Conservation (phyloP, 2,888 invertebrate species). For the Liopterus haemorrhoidalis region DNA sequence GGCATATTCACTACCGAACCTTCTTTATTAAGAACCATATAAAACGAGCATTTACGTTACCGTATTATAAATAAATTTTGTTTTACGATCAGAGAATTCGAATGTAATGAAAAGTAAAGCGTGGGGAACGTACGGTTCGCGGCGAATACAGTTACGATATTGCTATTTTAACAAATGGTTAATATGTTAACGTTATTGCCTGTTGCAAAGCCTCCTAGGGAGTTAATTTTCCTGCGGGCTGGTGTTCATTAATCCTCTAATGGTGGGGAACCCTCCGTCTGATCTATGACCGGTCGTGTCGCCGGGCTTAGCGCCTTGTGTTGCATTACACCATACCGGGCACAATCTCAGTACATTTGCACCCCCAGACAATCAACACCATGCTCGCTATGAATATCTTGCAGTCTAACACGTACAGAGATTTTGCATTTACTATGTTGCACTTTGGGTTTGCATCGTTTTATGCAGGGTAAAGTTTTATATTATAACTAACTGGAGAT, state of each 20-base stretch:
- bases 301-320: slow-evolving; percentile 16
- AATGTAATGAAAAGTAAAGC: slow-evolving; percentile 38
- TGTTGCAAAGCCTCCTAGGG: slow-evolving; percentile 47
- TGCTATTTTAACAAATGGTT: slow-evolving; percentile 45
- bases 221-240: slow-evolving; percentile 48
- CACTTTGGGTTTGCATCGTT: too few species aligned
- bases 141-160: slow-evolving; percentile 12
- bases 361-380: too few species aligned
- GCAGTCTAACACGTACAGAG: too few species aligned
- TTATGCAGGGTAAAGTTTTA: too few species aligned
- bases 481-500: too few species aligned
- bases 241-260: slow-evolving; percentile 49
- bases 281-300: slow-evolving; percentile 45
- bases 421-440: slow-evolving; percentile 2
- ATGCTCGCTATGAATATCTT: too few species aligned
- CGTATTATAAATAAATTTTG: slow-evolving; percentile 35
- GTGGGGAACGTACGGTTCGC: slow-evolving; percentile 21
- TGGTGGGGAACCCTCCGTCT: slow-evolving; percentile 44
- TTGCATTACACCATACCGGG: too few species aligned
- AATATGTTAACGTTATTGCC: slow-evolving; percentile 50
- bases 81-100: slow-evolving; percentile 37
- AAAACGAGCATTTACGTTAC: too few species aligned
- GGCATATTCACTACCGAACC: too few species aligned
- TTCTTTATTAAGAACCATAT: too few species aligned
- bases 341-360: too few species aligned